Evolutionary conservation across 2,888 invertebrate genomes (phyloP), one percentile per base, ranked within the genome.

Genomic region (Pecten maximus): DNA sequence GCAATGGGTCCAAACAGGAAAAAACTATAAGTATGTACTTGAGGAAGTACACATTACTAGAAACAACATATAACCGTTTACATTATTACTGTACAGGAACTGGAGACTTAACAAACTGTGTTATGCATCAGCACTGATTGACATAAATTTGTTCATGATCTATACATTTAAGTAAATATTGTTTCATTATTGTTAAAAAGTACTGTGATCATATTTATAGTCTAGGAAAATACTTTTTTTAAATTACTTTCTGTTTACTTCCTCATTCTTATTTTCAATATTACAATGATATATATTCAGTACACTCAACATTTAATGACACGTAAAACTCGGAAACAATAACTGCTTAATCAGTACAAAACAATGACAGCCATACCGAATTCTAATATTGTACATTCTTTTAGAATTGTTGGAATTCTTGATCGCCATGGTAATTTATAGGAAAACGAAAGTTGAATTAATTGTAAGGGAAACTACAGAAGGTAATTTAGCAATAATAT

Each of bases 371-470:
- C n/a, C 60, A 74, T 74, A 8, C 4, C 2, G 28, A 0, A 4
- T n/a, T 28, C 60, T 74, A 4, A 74, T n/a, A 74, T 10, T 74
- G 28, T 6, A 35, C 28, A 28, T 8, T 35, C 12, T 74, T 10
- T n/a, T 44, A 10, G n/a, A 3, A 6, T 28, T 60, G 8, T 35
- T 74, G 8, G 35, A 74, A 74, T 74, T 19, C 28, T 74, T 74
- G 28, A 74, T 74, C 74, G 2, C 10, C 74, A 35, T 74, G 74
- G 35, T 74, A 74, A 74, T 28, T 1, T 35, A 74, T 23, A 8
- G 74, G 74, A 74, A 74, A 74, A 74, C 74, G 74, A 74, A 74
- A 74, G 74, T 74, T 28, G 28, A 74, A 74, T 10, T 35, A 12
- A 74, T 35, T 74, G 23, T 35, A 74, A 1, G 35, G 28, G 28